These are phyloP conservation scores for Schrankia costaestrigalis DNA, from an alignment of 2,888 invertebrate species.

Conservation along the genomic window DNA sequence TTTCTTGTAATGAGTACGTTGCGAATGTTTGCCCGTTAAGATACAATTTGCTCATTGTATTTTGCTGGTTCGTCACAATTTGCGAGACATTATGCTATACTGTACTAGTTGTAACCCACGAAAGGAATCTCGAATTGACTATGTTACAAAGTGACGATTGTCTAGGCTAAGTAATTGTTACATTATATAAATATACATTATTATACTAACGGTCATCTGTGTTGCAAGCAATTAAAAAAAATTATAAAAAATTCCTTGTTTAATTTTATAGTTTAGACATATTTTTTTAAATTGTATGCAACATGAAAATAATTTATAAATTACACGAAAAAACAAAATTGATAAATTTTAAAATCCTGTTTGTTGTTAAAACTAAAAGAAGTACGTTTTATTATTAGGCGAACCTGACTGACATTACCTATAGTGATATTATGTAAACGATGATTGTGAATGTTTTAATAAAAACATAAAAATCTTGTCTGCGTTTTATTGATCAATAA, in stretches of 20 bases:
- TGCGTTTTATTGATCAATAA: too few species aligned
- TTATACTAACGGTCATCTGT: too few species aligned
- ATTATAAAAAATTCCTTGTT: constrained; percentile 3
- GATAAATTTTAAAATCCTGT: constrained; percentile 40
- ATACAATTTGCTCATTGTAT: too few species aligned
- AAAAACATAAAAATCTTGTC: constrained; percentile 44
- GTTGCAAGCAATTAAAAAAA: constrained; percentile 35
- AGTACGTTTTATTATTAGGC: constrained; percentile 44
- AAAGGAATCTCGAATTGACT: constrained; percentile 13
- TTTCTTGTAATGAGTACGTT: too few species aligned
- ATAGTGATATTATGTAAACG: constrained; percentile 39
- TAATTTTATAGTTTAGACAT: constrained; percentile 8
- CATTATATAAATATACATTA: constrained; percentile 25
- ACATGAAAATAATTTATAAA: constrained; percentile 20
- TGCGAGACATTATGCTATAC: too few species aligned
- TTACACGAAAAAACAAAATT: constrained; percentile 27
- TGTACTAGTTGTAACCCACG: too few species aligned
- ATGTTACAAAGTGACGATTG: constrained; percentile 30
- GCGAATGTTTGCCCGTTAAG: too few species aligned
- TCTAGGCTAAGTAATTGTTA: constrained; percentile 26
- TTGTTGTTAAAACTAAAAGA: constrained; percentile 41
- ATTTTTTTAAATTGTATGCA: constrained; percentile 31
- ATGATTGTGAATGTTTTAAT: constrained; percentile 66
- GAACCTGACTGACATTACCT: constrained; percentile 63
- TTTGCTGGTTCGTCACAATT: too few species aligned